Evolutionary conservation across 2,113 vertebrate species (phyloP), one percentile per base, ranked within the genome.

Genomic region (Anoplopoma fimbria): DNA sequence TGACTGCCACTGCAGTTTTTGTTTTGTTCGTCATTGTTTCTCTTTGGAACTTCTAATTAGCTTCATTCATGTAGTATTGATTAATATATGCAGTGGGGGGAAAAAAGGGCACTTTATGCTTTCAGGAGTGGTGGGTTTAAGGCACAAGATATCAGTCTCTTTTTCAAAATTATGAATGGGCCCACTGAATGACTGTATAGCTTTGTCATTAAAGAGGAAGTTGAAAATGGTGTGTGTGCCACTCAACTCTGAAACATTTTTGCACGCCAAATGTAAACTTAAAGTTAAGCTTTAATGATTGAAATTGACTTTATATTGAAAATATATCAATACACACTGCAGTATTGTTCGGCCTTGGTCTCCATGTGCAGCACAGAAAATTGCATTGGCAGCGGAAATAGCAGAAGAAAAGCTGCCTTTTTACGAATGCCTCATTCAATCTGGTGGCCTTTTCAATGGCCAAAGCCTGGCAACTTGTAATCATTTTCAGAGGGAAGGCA

Each of bases 401-500:
- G 81, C 87, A 73, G 80, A 76, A 87, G 77, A 91, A 92, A 82
- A 79, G 62, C 77, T 42, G 77, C 81, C 80, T 85, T 69, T 80
- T 91, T 89, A 84, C 61, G 55, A 67, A 84, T 45, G 87, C 81
- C 75, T 89, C 63, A 65, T 90, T 90, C 88, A 92, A 86, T 92
- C 87, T 87, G 87, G 70, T 92, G 92, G 90, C 89, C 92, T 94
- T 94, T 93, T 89, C 86, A 89, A 38, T 90, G 72, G 87, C 73
- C 69, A 88, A 58, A 84, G 2, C 53, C 69, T 85, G 89, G 89
- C 88, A 92, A 88, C 88, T 78, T 92, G 84, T 90, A 90, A 92
- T 90, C 84, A 78, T 87, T 87, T 90, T 88, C 88, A 78, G 55
- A 88, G 64, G 83, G 62, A 85, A 85, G 62, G 86, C 71, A 69